Conservation (phyloP, 2,888 invertebrate genomes). For the Buathra laborator region DNA sequence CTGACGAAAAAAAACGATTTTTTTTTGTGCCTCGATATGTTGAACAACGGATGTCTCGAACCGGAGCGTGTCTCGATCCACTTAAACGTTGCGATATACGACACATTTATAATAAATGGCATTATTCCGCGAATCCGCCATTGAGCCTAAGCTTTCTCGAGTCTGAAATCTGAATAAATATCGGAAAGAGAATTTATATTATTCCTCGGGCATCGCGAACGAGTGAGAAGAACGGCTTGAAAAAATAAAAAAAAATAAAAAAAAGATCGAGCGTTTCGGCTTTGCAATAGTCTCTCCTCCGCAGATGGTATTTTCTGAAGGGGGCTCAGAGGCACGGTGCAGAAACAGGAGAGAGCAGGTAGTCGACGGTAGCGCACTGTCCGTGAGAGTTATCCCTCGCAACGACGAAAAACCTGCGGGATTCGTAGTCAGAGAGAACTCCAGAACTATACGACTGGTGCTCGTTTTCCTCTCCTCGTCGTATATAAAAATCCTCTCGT, state of each 20-base stretch:
- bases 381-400: conserved; percentile 59
- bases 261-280: conserved; percentile 48
- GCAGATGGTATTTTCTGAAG: conserved; percentile 65
- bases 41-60: not conserved
- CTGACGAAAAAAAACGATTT: not conserved
- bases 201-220: conserved; percentile 6
- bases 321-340: conserved; percentile 29
- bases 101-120: conserved; percentile 22
- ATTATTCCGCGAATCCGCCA: conserved; percentile 31
- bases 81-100: not conserved
- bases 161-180: conserved; percentile 54
- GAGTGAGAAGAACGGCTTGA: not conserved
- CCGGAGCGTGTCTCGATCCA: not conserved
- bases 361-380: conserved; percentile 48
- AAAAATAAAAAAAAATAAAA: conserved; percentile 3
- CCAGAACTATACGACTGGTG: conserved; percentile 26
- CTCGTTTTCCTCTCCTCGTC: conserved; percentile 27
- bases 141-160: conserved; percentile 26
- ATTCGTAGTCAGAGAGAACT: conserved; percentile 52
- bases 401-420: conserved; percentile 56
- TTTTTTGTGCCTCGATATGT: not conserved
- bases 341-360: conserved; percentile 29
- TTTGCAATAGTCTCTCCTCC: conserved; percentile 36
- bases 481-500: conserved; percentile 37
- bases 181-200: conserved; percentile 56